Evolutionary conservation across 2,797 vertebrate genomes (phyloP).

Genomic region (Crocodylus rhombifer): DNA sequence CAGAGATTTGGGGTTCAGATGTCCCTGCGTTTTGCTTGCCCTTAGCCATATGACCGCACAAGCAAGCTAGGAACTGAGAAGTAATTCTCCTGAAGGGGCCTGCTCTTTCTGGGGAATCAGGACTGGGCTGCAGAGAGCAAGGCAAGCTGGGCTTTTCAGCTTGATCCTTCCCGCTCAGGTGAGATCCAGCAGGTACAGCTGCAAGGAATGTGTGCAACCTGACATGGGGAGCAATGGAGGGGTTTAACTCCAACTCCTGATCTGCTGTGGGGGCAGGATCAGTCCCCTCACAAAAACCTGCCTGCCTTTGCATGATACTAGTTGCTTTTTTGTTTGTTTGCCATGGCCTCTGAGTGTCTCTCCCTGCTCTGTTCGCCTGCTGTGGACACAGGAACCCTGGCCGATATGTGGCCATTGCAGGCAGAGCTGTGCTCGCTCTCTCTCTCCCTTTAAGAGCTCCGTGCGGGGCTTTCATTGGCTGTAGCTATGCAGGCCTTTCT

Average conservation of each 20-base stretch:
- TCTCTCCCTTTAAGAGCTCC: conserved; percentile 40
- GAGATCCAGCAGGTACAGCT: background rate
- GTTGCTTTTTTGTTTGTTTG: too few relatives aligned
- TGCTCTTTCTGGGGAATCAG: background rate
- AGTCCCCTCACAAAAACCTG: background rate
- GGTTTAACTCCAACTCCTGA: background rate
- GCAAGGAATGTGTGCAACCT: too few relatives aligned
- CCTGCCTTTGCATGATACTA: background rate
- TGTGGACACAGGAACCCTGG: too few relatives aligned
- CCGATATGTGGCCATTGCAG: background rate
- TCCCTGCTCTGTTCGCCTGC: background rate
- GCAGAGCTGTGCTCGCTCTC: too few relatives aligned
- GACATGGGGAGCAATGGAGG: background rate
- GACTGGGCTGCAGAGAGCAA: background rate
- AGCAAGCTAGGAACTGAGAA: background rate
- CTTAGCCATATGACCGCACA: background rate
- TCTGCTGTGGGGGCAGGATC: background rate
- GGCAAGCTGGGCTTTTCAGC: background rate
- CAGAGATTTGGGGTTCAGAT: too few relatives aligned
- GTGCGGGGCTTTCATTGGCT: conserved; percentile 69
- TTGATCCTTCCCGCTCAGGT: background rate
- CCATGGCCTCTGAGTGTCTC: background rate
- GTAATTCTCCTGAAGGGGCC: background rate
- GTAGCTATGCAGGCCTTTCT: conserved; percentile 64
- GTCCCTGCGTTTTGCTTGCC: too few relatives aligned